Conservation (phyloP, 2,888 invertebrate genomes). For the Anarsia innoxiella region DNA sequence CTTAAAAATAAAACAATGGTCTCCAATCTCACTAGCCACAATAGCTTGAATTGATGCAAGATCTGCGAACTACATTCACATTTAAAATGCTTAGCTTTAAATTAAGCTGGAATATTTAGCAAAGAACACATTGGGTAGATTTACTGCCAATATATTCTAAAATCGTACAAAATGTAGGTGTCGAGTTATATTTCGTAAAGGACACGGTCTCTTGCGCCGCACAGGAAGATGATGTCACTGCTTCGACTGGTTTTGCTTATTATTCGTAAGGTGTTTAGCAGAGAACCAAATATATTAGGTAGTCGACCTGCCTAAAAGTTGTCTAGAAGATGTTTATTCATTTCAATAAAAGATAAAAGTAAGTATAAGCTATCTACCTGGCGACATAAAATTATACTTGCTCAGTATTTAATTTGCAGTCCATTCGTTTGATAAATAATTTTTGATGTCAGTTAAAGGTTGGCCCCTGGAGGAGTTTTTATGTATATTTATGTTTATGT, state of each 20-base stretch:
- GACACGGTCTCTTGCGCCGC: slow-evolving; percentile 54
- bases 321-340: slow-evolving; percentile 17
- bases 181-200: slow-evolving; percentile 30
- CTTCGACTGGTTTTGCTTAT: slow-evolving; percentile 64
- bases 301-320: slow-evolving; percentile 30
- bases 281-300: slow-evolving; percentile 43
- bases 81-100: slow-evolving; percentile 1
- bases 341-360: too few species aligned
- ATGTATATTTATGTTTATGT: slow-evolving; percentile 9
- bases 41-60: slow-evolving; percentile 30
- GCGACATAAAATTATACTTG: too few species aligned
- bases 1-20: slow-evolving; percentile 41
- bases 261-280: slow-evolving; percentile 55
- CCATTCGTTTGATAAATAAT: too few species aligned
- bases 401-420: too few species aligned
- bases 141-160: slow-evolving; percentile 1
- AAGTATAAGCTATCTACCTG: too few species aligned
- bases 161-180: slow-evolving; percentile 14
- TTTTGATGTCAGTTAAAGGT: slow-evolving; percentile 5
- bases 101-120: too few species aligned
- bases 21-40: slow-evolving; percentile 24
- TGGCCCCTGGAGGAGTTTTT: slow-evolving; percentile 12
- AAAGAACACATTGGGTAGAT: too few species aligned
- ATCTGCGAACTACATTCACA: slow-evolving; percentile 2
- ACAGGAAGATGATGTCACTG: slow-evolving; percentile 71